phyloP scores from a whole-genome alignment of 30 jellyfish, hydroid and myxozoan genomes.

The Kudoa iwatai region DNA sequence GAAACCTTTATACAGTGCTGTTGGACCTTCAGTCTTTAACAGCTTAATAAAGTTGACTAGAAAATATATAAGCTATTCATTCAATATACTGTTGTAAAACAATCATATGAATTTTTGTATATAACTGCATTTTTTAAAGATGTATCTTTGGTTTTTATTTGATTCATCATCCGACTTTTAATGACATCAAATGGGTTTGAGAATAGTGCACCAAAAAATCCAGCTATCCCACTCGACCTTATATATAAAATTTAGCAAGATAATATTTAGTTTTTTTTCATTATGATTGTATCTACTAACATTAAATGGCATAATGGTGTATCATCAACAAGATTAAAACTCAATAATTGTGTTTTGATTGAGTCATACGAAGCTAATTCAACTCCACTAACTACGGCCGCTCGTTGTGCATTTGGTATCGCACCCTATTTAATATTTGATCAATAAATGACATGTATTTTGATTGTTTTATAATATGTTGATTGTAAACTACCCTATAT shows the following conservation, averaged over 20 bases:
- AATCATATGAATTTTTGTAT: slow-evolving; percentile 16
- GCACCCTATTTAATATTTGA: slow-evolving; percentile 16
- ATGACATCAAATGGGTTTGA: slow-evolving; percentile 71
- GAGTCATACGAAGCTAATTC: slow-evolving; percentile 38
- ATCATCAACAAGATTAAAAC: slow-evolving; percentile 8
- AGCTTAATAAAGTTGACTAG: slow-evolving; percentile 34
- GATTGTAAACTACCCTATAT: slow-evolving; percentile 12
- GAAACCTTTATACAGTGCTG: slow-evolving; percentile 71
- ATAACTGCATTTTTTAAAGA: slow-evolving; percentile 1
- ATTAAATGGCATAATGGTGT: slow-evolving; percentile 18
- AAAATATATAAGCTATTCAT: neutral
- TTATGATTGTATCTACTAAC: slow-evolving; percentile 4
- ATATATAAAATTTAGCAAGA: neutral
- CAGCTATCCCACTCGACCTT: slow-evolving; percentile 49
- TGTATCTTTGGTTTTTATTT: slow-evolving; percentile 6
- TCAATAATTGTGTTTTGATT: slow-evolving; percentile 7
- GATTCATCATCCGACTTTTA: slow-evolving; percentile 89
- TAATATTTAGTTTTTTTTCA: neutral
- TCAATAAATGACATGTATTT: neutral
- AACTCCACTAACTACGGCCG: slow-evolving; percentile 45
- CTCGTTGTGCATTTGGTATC: slow-evolving; percentile 64
- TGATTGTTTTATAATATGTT: neutral
- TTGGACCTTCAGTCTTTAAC: slow-evolving; percentile 27
- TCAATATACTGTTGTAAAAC: slow-evolving; percentile 13
- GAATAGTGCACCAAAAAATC: slow-evolving; percentile 51